phyloP scores from a whole-genome alignment of 1,140 invertebrate genomes.

The Hypsibius dujardini region DNA sequence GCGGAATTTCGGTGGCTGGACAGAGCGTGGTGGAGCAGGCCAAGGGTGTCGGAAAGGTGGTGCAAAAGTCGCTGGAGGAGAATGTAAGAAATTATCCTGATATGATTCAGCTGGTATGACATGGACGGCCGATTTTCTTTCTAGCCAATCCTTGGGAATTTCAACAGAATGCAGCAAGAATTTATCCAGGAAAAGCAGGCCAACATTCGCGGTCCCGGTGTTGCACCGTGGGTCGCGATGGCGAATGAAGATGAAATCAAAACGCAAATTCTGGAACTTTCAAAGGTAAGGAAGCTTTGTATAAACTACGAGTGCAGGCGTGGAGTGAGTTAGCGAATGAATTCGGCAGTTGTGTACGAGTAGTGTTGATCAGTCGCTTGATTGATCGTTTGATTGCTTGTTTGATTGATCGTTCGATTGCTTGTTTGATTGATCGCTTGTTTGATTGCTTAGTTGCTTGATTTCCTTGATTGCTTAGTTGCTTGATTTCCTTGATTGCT shows the following conservation, averaged over 20 bases:
- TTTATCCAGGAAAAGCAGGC: constrained; percentile 69
- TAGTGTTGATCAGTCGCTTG: constrained; percentile 23
- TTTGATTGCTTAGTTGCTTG: too few relatives aligned
- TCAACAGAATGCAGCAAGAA: constrained; percentile 86
- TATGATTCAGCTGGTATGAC: too few relatives aligned
- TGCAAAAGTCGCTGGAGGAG: not conserved
- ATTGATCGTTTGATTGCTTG: too few relatives aligned
- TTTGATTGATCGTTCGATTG: too few relatives aligned
- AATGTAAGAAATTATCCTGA: not conserved
- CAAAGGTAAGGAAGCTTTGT: constrained; percentile 43
- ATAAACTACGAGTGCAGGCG: too few relatives aligned
- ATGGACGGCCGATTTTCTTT: constrained; percentile 23
- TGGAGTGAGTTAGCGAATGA: too few relatives aligned
- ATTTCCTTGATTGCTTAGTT: too few relatives aligned
- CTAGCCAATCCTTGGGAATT: constrained; percentile 79
- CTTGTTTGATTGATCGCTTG: too few relatives aligned
- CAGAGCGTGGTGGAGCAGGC: constrained; percentile 7
- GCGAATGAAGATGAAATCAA: constrained; percentile 71
- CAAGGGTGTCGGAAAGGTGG: not conserved
- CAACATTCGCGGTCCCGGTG: constrained; percentile 49
- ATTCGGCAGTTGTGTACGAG: too few relatives aligned
- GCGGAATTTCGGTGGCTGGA: not conserved
- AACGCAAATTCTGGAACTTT: constrained; percentile 78
- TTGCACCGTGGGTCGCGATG: constrained; percentile 76
- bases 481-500: too few relatives aligned